Evolutionary conservation across 2,113 vertebrate species (phyloP), one percentile per base, ranked within the genome.

Genomic region (Anguilla rostrata): DNA sequence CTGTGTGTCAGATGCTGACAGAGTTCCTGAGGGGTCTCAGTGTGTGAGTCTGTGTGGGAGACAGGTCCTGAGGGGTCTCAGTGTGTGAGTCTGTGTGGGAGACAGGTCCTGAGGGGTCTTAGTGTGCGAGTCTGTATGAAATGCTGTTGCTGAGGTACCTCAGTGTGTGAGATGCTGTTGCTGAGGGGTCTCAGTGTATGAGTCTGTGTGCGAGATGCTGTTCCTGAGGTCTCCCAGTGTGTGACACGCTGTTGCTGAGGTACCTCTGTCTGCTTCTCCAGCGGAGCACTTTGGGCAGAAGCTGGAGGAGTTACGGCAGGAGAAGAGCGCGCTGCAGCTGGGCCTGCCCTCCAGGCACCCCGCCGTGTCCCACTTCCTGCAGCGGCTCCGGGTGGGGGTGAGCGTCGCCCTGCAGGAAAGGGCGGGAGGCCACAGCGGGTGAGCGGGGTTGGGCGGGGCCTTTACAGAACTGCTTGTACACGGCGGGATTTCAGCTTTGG

Each of bases 271-370:
- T 84, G 18, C 2, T 1, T 5, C 86, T 91, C 20, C 89, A 99
- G 98, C 96, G 0, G 97, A 98, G 91, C 95, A 88, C 26, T 94
- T 97, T 88, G 95, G 93, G 85, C 90, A 89, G 82, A 96, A 96
- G 90, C 87, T 98, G 86, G 97, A 97, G 89, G 96, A 97, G 85
- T 91, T 98, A 91, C 94, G 94, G 83, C 93, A 90, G 40, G 97
- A 97, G 91, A 92, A 91, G 85, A 91, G 89, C 1, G 81, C 90
- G 39, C 93, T 97, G 56, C 93, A 93, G 87, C 95, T 96, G 91
- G 95, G 92, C 81, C 95, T 98, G 85, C 97, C 97, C 75, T 99
- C 97, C 83, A 94, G 90, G 56, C 96, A 97, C 90, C 97, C 96
- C 0, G 93, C 92, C 2, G 91, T 98, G 83, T 90, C 91, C 39